phyloP scores from a whole-genome alignment of 2,797 vertebrate species.

The Sebastes cheni region DNA sequence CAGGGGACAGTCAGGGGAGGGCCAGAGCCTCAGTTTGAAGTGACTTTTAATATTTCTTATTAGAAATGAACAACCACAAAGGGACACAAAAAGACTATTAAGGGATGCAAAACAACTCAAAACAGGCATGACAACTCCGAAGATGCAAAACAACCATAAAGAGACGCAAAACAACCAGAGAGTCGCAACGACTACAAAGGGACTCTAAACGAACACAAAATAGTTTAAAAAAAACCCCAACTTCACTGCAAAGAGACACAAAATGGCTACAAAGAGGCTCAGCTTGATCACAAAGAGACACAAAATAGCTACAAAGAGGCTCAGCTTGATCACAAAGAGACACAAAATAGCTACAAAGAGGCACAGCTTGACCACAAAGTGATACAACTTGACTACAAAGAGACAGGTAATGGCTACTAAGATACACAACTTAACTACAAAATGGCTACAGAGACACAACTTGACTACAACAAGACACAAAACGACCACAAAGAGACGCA shows the following conservation, averaged over 20 bases:
- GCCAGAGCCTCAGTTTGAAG: not conserved
- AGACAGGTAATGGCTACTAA: not conserved
- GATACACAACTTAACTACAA: too few species aligned
- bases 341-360: fast-evolving
- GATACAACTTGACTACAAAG: not conserved
- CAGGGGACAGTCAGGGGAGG: not conserved
- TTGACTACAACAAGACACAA: too few species aligned
- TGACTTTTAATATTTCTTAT: not conserved
- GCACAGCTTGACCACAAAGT: too few species aligned
- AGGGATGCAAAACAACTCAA: not conserved
- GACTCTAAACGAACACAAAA: not conserved
- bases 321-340: not conserved
- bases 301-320: not conserved
- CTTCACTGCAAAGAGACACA: not conserved
- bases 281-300: not conserved
- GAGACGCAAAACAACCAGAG: not conserved
- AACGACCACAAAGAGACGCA: too few species aligned
- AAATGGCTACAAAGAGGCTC: not conserved
- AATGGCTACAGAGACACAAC: not conserved
- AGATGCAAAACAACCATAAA: not conserved
- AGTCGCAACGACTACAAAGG: not conserved
- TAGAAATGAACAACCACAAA: not conserved
- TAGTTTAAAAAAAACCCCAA: not conserved
- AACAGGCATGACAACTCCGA: not conserved
- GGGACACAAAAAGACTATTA: not conserved